Base-by-base conservation (phyloP, 1,140 invertebrate species). In the Diorhabda sublineata region DNA sequence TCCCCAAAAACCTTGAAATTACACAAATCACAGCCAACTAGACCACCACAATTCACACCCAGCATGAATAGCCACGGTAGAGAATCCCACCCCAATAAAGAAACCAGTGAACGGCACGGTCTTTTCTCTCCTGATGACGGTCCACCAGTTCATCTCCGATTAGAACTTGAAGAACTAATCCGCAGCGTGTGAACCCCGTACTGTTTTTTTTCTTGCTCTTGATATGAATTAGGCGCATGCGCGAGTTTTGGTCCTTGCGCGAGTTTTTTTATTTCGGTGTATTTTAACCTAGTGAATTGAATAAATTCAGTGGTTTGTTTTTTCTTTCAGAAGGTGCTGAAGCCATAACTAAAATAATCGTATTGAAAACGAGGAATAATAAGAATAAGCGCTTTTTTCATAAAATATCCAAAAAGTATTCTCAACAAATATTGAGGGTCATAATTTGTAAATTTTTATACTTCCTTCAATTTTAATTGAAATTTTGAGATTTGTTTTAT, bases 101-200 rank as follows among this genome's bases (percentile, higher is more conserved):
- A 56, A 41, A 59, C 65, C 64, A 70, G 74, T 71, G 74, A 75
- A 65, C 67, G 74, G 74, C 70, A 44, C 60, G n/a, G 64, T 63
- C 68, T 45, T 67, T 47, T 66, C 68, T 45, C 26, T 62, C 52
- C 60, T 61, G 72, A 71, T 70, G 71, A 64, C 72, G 72, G 72
- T 73, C 62, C 67, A 67, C 68, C 74, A 75, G 74, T 75, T 60
- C 70, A 68, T 44, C 71, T 72, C 65, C 61, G 74, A 75, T 74
- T 73, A 71, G 71, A 66, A 71, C 59, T 68, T 70, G 72, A 75
- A 75, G 74, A 75, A 70, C 74, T 70, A 52, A 73, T 66, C 67
- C 69, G 67, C 43, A 68, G 56, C 52, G 56, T 47, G 69, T 57
- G 61, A 70, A 61, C 66, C 60, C 65, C 45, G 52, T 69, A 67